A percentile compares a stretch with the other conserved stretches of the same genome.
phyloP scores from a whole-genome alignment of 2,113 vertebrate species.

The human region GRCh38 chr17:76426501-76427000 shows the following conservation, averaged over 20 bases:
- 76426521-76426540: not conserved
- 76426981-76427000: not conserved
- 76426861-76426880: not conserved
- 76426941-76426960: not conserved
- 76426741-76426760: not conserved
- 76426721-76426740: not conserved
- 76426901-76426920: not conserved
- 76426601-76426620: not conserved
- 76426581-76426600: not conserved
- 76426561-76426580: not conserved
- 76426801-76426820: not conserved
- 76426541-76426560: not conserved
- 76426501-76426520: not conserved
- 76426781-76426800: rapidly evolving
- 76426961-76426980: not conserved
- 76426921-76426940: not conserved
- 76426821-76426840: rapidly evolving
- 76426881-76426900: not conserved
- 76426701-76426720: not conserved
- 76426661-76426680: not conserved
- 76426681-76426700: not conserved
- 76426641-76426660: not conserved
- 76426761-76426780: not conserved
- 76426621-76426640: not conserved
- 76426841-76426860: not conserved